phyloP scores from a whole-genome alignment of 2,888 invertebrate species.

The Elgonia sp. region DNA sequence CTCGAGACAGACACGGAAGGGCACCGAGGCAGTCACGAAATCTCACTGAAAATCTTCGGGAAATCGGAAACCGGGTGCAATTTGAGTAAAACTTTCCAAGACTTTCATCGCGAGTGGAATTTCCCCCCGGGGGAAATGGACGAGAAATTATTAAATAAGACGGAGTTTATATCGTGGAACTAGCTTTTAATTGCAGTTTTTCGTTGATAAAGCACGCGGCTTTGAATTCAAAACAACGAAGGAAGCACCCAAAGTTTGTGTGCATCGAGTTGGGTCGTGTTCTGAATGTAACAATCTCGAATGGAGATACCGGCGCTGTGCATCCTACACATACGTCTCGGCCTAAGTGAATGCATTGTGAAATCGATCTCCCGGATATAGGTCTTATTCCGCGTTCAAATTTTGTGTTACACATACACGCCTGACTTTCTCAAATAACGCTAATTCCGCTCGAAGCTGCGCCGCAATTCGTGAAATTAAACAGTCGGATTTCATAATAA shows the following conservation, averaged over 20 bases:
- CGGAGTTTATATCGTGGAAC: constrained; percentile 13
- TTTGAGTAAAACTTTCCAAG: constrained; percentile 10
- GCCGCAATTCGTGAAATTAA: constrained; percentile 43
- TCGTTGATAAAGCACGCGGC: neutral
- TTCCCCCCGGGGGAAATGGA: neutral
- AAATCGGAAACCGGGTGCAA: constrained; percentile 65
- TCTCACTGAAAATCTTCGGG: constrained; percentile 50
- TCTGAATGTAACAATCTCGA: constrained; percentile 58
- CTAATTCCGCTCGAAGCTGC: constrained; percentile 58
- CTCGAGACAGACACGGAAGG: constrained; percentile 69
- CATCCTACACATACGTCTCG: constrained; percentile 61
- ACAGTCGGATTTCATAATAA: constrained; percentile 37
- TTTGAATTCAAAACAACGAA: too few relatives aligned
- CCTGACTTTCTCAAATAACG: constrained; percentile 58
- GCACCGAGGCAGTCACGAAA: constrained; percentile 62
- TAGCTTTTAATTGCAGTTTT: constrained; percentile 39
- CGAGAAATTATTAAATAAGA: neutral
- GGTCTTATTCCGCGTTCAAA: constrained; percentile 62
- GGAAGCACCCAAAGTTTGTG: too few relatives aligned
- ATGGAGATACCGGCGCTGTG: constrained; percentile 38
- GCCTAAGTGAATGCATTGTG: constrained; percentile 68
- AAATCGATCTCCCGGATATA: constrained; percentile 74
- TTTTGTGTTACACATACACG: constrained; percentile 30
- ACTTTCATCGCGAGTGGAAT: neutral
- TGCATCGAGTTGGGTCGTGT: constrained; percentile 15